Evolutionary conservation across 2,797 vertebrate genomes (phyloP).

Genomic region (Typhlichthys eigenmanni): DNA sequence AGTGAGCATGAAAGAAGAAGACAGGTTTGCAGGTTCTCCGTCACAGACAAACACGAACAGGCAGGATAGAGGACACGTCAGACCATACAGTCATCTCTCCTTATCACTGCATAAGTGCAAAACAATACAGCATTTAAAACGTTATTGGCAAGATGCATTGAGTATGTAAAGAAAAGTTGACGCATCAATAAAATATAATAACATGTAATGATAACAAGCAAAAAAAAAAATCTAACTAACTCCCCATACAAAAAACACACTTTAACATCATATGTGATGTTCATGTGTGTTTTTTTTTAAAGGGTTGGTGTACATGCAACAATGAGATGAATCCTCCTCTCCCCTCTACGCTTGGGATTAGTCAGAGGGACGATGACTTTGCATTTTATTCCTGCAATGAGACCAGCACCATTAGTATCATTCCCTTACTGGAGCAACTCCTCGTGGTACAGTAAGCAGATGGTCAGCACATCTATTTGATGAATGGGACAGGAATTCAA

Average conservation of each 20-base stretch:
- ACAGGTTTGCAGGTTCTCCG: constrained; percentile 43
- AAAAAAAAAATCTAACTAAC: constrained; percentile 27
- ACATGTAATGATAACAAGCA: constrained; percentile 34
- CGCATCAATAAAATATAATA: constrained; percentile 31
- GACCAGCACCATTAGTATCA: constrained; percentile 61
- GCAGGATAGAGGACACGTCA: constrained; percentile 42
- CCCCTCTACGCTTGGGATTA: constrained; percentile 50
- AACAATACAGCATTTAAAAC: constrained; percentile 37
- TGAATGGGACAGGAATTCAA: constrained; percentile 61
- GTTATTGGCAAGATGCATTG: constrained; percentile 18
- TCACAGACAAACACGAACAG: constrained; percentile 54
- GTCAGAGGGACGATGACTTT: constrained; percentile 47
- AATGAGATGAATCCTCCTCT: constrained; percentile 71
- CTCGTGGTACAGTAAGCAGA: constrained; percentile 45
- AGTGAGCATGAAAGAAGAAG: constrained; percentile 71
- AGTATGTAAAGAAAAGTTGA: constrained; percentile 3
- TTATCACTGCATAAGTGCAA: constrained; percentile 64
- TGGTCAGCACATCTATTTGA: constrained; percentile 68
- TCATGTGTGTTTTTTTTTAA: too few species aligned
- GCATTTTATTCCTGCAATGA: constrained; percentile 59
- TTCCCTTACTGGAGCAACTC: constrained; percentile 63
- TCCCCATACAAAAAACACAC: too few species aligned
- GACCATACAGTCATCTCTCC: constrained; percentile 32
- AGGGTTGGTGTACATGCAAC: constrained; percentile 66
- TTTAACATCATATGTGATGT: too few species aligned